phyloP scores from a whole-genome alignment of 2,113 vertebrate genomes.

The Zeus faber region DNA sequence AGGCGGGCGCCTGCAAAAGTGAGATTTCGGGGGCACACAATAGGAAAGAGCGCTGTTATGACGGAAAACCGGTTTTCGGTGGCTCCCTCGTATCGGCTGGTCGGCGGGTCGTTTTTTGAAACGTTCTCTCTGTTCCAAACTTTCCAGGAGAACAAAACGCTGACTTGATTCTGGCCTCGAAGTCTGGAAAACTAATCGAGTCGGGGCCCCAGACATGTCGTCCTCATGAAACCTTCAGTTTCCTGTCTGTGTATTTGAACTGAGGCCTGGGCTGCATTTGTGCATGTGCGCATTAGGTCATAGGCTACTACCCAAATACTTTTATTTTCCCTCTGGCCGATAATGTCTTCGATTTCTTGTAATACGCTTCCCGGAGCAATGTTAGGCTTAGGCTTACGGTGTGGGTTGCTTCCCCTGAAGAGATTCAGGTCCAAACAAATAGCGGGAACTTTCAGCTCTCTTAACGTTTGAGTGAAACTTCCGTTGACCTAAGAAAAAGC shows the following conservation, averaged over 20 bases:
- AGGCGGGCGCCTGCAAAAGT: not conserved
- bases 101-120: no score
- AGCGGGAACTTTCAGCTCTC: no score
- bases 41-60: conserved; percentile 10
- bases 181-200: conserved; percentile 61
- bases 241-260: conserved; percentile 44
- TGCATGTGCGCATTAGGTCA: conserved; percentile 43
- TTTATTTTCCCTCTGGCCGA: not conserved
- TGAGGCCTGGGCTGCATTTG: conserved; percentile 48
- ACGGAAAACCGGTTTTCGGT: conserved; percentile 7
- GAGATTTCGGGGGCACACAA: conserved; percentile 10
- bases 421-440: no score
- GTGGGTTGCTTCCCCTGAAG: no score
- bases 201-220: conserved; percentile 50
- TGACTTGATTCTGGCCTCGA: conserved; percentile 50
- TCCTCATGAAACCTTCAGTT: conserved; percentile 43
- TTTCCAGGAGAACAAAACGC: conserved; percentile 20
- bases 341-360: no score
- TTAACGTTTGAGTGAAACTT: no score
- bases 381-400: no score
- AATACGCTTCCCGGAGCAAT: no score
- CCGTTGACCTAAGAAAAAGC: no score
- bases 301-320: not conserved
- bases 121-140: no score
- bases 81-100: conserved; percentile 13